These are phyloP conservation scores for Neolamprologus caudopunctatus DNA, from an alignment of 2,113 vertebrate genomes.

Conservation along the genomic window DNA sequence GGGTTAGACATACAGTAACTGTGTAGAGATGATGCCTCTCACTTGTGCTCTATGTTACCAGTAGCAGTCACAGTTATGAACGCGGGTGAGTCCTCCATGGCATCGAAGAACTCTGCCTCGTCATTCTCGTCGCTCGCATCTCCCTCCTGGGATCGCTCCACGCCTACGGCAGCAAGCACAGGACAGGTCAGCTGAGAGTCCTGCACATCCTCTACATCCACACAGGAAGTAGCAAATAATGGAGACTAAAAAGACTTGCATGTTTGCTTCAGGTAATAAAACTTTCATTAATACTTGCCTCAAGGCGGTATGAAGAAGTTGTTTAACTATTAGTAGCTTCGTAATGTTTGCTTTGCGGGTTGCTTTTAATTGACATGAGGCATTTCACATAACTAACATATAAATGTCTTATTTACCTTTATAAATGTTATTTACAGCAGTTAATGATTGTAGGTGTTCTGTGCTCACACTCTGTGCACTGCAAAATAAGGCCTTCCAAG, in stretches of 20 bases:
- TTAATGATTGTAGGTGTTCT: not conserved
- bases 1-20: not conserved
- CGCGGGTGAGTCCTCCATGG: constrained; percentile 90
- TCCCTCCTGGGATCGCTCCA: constrained; percentile 71
- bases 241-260: not conserved
- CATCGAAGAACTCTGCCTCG: constrained; percentile 92
- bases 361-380: not conserved
- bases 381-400: not conserved
- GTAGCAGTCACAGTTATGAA: constrained; percentile 87
- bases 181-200: not conserved
- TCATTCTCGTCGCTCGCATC: constrained; percentile 95
- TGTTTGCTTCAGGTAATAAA: not conserved
- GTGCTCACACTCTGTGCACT: not conserved
- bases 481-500: not conserved
- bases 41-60: constrained; percentile 81
- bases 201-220: not conserved
- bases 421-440: not conserved
- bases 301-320: not conserved
- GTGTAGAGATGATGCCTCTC: not conserved
- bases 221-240: not conserved
- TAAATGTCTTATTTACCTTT: not conserved
- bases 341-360: not conserved
- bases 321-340: not conserved
- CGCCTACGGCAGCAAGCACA: constrained; percentile 47
- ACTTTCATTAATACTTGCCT: not conserved